Evolutionary conservation across 2,113 vertebrate species (phyloP).

Genomic region (Muntiacus muntjak): DNA sequence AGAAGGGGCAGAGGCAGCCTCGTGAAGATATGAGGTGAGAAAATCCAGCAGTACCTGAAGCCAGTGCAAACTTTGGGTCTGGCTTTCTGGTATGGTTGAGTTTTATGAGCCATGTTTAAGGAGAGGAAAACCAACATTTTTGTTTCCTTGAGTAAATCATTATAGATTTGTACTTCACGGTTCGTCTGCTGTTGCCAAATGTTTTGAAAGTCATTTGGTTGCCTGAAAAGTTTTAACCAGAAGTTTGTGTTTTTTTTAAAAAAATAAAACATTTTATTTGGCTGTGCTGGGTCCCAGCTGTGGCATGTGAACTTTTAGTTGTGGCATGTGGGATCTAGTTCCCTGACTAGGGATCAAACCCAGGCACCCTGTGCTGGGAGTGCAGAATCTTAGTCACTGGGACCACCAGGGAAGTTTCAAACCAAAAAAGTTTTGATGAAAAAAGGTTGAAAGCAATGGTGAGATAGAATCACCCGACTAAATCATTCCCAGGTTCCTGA

Average conservation of each 20-base stretch:
- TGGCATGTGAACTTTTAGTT: background rate
- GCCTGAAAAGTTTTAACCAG: background rate
- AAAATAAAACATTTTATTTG: background rate
- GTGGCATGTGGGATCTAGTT: background rate
- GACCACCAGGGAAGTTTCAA: background rate
- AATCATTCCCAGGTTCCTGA: background rate
- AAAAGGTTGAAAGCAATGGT: background rate
- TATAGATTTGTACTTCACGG: background rate
- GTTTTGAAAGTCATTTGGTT: background rate
- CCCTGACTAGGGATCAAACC: background rate
- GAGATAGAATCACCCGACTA: background rate
- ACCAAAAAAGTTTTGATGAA: background rate
- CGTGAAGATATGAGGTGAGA: accelerated
- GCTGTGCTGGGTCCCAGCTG: background rate
- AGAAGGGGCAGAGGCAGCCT: background rate
- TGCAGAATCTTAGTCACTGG: background rate
- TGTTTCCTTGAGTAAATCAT: background rate
- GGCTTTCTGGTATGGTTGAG: background rate
- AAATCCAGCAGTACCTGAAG: background rate
- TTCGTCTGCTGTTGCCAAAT: background rate
- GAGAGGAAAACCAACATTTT: background rate
- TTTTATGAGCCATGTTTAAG: background rate
- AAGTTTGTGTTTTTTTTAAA: background rate
- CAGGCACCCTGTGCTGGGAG: background rate
- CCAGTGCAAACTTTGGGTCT: background rate